Base-by-base conservation (phyloP, 2,888 invertebrate genomes). In the Achlya flavicornis region DNA sequence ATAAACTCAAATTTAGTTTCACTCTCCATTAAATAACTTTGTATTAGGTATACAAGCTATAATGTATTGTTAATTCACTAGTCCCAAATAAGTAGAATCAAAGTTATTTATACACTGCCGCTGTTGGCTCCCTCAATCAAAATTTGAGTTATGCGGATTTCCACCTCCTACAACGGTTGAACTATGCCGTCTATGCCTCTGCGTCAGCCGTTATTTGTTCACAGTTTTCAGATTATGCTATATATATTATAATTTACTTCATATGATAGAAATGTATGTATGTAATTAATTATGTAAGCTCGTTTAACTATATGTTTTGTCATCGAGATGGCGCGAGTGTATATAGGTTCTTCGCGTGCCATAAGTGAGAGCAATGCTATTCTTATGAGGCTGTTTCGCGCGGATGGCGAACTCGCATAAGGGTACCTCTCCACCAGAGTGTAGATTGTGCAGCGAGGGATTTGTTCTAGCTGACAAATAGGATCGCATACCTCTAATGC, bases 111-210 rank as follows among this genome's bases (percentile, higher is more conserved):
- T 43, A 60, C 68, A 66, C 67, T 63, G 65, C 67, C 65, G 66
- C 70, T 71, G 70, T 64, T 69, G 63, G 76, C 70, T 76, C 72
- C 72, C 70, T 76, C 72, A 74, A 75, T 76, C 71, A 72, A 76
- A 76, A 78, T 75, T 77, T 76, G 75, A 77, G 77, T 79, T 76
- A 71, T 68, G 69, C 71, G 61, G 68, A 78, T 79, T 78, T 77
- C 69, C 76, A 72, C 75, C 75, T 68, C 76, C 65, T 58, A 64
- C 64, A 53, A 66, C 63, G 72, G 78, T 75, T 77, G 69, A 76
- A 74, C 73, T 71, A 70, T 68, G 67, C n/a, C 10, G 19, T 69
- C 66, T 62, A 66, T 46, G 46, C n/a, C 41, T 62, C 43, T 60
- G 63, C 59, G 57, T 48, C 59, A 53, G 41, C 3, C 41, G 12